Evolutionary conservation across 2,888 invertebrate species (phyloP), one percentile per base, ranked within the genome.

Genomic region (Rhamnusium bicolor): DNA sequence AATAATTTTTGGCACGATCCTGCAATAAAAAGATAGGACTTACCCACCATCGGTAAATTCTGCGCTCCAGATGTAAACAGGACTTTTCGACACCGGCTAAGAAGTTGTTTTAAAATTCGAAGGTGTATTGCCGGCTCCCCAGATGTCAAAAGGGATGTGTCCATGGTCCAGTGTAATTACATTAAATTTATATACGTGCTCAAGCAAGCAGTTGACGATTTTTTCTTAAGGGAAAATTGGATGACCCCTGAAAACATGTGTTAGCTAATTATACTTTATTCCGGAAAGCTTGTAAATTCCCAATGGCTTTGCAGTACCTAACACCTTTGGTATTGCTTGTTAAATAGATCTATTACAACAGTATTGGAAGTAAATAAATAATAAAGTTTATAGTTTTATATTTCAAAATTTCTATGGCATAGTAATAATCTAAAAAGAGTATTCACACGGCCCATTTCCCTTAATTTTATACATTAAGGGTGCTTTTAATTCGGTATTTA

Each of bases 1-100:
- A 60, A 51, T 66, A 60, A 51, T 60, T 51, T 53, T 71, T 71
- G 61, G 71, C 71, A 71, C 71, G 71, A 71, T 71, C 53, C 66
- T 24, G 32, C 29, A 71, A 71, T 71, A 71, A 71, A 71, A 65
- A 66, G 54, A 58, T 53, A 53, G 53, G 66, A 18, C 60, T 71
- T 60, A 71, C 66, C 61, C 53, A 51, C 66, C 51, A 71, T 71
- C 60, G 40, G 27, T 29, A 12, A 18, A 51, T 66, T 54, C 68
- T 69, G 65, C 27, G 51, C 21, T 32, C 66, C 71, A 71, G 71
- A 71, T 71, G 71, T 58, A 58, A 18, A 56, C 54, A 27, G 32
- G n/a, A 29, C 12, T 18, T 27, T 58, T 2, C 19, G 12, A 12
- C 21, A 2, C 12, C 1, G 3, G 8, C 40, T 12, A 40, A 40